phyloP scores from a whole-genome alignment of 2,797 vertebrate genomes.

The Pangasius sanitwongsei region DNA sequence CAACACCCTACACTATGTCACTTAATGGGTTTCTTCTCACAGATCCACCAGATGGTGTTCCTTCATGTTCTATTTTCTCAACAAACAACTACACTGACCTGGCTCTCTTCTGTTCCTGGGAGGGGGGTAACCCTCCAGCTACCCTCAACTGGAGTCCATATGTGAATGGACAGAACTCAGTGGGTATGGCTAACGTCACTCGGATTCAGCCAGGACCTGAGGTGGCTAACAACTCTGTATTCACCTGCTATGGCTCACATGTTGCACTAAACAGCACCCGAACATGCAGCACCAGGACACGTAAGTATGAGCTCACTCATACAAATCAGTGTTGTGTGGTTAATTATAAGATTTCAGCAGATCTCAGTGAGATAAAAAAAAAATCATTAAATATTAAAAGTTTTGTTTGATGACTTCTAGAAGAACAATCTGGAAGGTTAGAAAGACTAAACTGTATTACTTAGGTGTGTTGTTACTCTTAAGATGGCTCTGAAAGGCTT shows the following conservation, averaged over 20 bases:
- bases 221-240: constrained; percentile 75
- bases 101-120: constrained; percentile 82
- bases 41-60: constrained; percentile 85
- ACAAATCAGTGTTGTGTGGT: neutral
- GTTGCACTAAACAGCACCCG: constrained; percentile 65
- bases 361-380: neutral
- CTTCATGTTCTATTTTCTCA: constrained; percentile 78
- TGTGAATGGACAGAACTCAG: constrained; percentile 46
- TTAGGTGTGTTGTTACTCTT: neutral
- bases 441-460: neutral
- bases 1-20: constrained; percentile 33
- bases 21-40: constrained; percentile 52
- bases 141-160: constrained; percentile 77
- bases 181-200: constrained; percentile 70
- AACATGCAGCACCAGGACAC: constrained; percentile 73
- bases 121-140: constrained; percentile 79
- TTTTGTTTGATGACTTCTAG: neutral
- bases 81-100: constrained; percentile 77
- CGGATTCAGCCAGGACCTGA: constrained; percentile 66
- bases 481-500: neutral
- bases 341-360: neutral
- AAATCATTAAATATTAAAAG: neutral
- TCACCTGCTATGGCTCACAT: constrained; percentile 81
- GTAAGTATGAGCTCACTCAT: constrained; percentile 73
- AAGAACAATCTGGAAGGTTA: neutral